A percentile compares a stretch with the other conserved stretches of the same genome.
phyloP scores from a whole-genome alignment of 2,113 vertebrate genomes.

The Phaetusa simplex region DNA sequence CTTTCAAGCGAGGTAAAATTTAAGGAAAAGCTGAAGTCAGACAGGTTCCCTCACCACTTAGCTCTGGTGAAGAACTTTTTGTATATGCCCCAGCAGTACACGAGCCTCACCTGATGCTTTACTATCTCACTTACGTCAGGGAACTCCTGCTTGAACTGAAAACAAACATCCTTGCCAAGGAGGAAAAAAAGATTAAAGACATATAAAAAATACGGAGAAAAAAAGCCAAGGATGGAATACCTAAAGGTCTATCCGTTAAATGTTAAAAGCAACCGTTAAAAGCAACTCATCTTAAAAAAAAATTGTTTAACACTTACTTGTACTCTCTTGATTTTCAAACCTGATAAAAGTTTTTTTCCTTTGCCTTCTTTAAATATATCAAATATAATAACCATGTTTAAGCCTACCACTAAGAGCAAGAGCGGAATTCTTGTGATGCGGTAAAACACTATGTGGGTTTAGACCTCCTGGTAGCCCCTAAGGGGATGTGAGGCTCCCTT shows the following conservation, averaged over 20 bases:
- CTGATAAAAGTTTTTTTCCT: neutral
- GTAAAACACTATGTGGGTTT: neutral
- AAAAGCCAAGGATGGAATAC: neutral
- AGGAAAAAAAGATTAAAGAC: neutral
- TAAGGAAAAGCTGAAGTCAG: neutral
- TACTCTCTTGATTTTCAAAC: neutral
- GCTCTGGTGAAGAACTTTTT: neutral
- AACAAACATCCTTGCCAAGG: neutral
- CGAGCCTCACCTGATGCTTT: neutral
- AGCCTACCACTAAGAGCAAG: neutral
- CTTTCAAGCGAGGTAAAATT: slow-evolving; percentile 11
- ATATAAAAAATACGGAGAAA: neutral
- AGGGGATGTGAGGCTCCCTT: neutral
- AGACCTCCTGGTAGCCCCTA: neutral
- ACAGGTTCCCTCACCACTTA: neutral
- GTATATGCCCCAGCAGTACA: neutral
- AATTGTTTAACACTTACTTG: neutral
- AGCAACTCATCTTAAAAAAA: neutral
- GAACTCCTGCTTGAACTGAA: neutral
- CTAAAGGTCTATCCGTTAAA: neutral
- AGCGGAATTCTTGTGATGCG: neutral
- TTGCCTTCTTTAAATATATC: neutral
- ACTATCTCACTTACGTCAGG: neutral
- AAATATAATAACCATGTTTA: neutral
- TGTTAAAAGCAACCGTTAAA: no score